Evolutionary conservation across 2,113 vertebrate genomes (phyloP).

Genomic region (Carlito syrichta): DNA sequence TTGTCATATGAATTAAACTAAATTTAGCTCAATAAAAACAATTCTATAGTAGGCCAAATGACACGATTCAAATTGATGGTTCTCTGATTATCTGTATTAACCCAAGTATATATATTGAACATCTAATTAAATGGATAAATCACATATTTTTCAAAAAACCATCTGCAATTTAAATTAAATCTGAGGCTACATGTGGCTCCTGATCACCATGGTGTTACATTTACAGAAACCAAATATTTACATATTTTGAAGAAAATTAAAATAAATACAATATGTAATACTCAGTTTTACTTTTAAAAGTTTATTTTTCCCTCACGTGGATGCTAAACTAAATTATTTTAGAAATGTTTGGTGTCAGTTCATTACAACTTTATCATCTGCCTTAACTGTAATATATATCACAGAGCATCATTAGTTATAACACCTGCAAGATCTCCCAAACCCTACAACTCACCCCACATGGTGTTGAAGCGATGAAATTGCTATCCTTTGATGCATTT

Average conservation of each 20-base stretch:
- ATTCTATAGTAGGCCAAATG: neutral
- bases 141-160: neutral
- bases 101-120: neutral
- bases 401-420: neutral
- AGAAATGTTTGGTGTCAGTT: neutral
- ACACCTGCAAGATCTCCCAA: neutral
- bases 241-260: neutral
- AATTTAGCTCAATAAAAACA: neutral
- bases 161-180: too few relatives aligned
- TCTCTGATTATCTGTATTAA: neutral
- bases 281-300: neutral
- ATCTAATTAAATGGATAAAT: neutral
- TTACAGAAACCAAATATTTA: neutral
- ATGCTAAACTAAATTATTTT: neutral
- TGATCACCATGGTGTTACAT: neutral
- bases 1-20: neutral
- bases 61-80: neutral
- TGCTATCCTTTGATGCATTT: neutral
- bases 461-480: too few relatives aligned
- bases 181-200: neutral
- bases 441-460: fast-evolving
- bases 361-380: neutral
- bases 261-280: neutral
- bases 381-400: neutral
- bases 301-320: neutral